Base-by-base conservation (phyloP, 2,797 vertebrate species). In the Scomberomorus guttatus region DNA sequence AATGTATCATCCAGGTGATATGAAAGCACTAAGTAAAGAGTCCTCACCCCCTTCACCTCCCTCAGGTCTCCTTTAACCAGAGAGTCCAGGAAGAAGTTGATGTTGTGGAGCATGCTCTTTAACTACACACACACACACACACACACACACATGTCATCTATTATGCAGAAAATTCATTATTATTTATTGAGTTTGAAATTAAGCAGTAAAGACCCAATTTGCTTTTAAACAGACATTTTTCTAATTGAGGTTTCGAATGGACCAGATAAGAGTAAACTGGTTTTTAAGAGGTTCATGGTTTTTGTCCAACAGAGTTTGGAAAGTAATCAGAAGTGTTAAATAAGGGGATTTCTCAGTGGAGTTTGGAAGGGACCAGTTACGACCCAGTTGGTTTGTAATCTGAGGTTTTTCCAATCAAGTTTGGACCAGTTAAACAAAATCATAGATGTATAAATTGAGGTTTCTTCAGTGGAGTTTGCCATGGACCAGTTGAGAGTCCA, bases 61-160 rank as follows among this genome's bases (percentile, higher is more conserved):
- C 91, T 64, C 82, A 93, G 90, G 85, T 93, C 92, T 78, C 92
- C 95, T 93, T 97, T 97, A 37, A 96, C 94, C 84, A 97, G 77
- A 1, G 96, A 95, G 73, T 96, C 96, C 90, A 97, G 89, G 87
- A 96, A 96, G 93, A 96, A 96, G 93, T 95, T 95, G 86, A 97
- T 93, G 89, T 97, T 97, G 94, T 97, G 95, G 10, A 93, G 93
- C 94, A 96, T 94, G 82, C 96, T 97, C 92, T 96, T 96, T 37
- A 96, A 85, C 96, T 97, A 87, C 72, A 89, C 75, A 83, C 57
- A 87, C 65, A 87, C 10, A 58, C 3, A 82, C 39, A 75, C 64
- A 60, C 18, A 74, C 18, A 59, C 34, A 72, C 1, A 67, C 17
- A 61, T 17, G 0, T 63, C 42, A 50, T 29, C 17, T 17, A 11